Evolutionary conservation across 2,888 invertebrate species (phyloP), one percentile per base, ranked within the genome.

Genomic region (Neocrepidodera transversa): DNA sequence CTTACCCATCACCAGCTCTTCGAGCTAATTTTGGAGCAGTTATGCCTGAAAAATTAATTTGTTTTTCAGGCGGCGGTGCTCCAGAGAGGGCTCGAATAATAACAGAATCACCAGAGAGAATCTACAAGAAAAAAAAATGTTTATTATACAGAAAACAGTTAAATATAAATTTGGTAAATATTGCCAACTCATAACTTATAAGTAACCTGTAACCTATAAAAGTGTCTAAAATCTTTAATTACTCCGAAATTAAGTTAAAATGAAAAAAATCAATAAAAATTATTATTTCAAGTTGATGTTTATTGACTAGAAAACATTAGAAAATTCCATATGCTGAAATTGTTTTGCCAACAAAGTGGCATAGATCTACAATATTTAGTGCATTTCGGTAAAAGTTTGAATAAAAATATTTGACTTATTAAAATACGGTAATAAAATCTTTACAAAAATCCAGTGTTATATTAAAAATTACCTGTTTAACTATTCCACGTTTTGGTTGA

Each of bases 101-200:
- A 60, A 99, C 86, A 58, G 97, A 92, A 82, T 99, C 99, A 58
- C 98, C 99, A 61, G 98, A 97, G 63, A 95, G 85, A 64, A 98
- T 91, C 97, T 98, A 68, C 45, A 83, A 79, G 63, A 61, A 54
- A 50, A 51, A 3, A 17, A 52, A 38, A 55, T 8, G 49, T 52
- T 11, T 3, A 32, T 32, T 38, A 16, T 48, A 56, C 36, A 42
- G 35, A 6, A 43, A 28, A 30, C 7, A 7, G 18, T 18, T n/a
- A 11, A 35, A 23, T 32, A 52, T 23, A 20, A 26, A 26, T 32
- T 30, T 13, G 32, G 17, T 49, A 28, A 50, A 55, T 55, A 57
- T 68, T 75, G 72, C 74, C 71, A 74, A 73, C 74, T 75, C 72
- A 74, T 65, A 74, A 73, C 74, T 75, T 71, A 74, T 65, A 71